Evolutionary conservation across 2,113 vertebrate species (phyloP).

Genomic region (Thinocorus orbignyianus): DNA sequence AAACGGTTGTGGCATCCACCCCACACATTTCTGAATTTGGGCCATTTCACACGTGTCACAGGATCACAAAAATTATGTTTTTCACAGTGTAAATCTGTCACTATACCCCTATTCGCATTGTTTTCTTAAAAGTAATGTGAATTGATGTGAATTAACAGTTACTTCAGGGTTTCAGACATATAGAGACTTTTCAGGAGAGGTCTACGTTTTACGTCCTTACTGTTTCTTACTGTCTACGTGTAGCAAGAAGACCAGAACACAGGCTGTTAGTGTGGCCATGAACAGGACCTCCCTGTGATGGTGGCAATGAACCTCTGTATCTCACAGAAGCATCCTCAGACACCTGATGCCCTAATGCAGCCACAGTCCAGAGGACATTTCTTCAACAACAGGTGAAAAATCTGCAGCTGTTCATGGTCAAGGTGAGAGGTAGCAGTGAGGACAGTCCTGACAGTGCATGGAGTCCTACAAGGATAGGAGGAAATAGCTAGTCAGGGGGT

Average conservation of each 20-base stretch:
- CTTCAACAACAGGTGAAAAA: background rate
- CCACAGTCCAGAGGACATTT: background rate
- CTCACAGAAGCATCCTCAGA: background rate
- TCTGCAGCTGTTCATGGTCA: background rate
- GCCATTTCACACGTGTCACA: background rate
- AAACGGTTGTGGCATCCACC: background rate
- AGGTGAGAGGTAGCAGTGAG: background rate
- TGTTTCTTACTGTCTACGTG: background rate
- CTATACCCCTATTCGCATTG: accelerated
- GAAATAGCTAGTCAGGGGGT: background rate
- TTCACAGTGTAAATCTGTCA: background rate
- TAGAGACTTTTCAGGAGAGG: background rate
- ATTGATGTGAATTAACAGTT: background rate
- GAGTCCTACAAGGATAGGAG: background rate
- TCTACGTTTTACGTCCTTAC: background rate
- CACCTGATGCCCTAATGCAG: background rate
- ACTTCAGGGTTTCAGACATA: background rate
- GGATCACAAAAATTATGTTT: background rate
- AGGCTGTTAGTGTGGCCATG: background rate
- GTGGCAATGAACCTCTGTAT: background rate
- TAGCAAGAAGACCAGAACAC: background rate
- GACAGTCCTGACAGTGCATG: background rate
- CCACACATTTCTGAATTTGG: background rate
- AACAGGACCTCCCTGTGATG: background rate
- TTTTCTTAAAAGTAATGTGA: background rate